phyloP scores from a whole-genome alignment of 2,797 vertebrate genomes.

The Sebastes nivosus region DNA sequence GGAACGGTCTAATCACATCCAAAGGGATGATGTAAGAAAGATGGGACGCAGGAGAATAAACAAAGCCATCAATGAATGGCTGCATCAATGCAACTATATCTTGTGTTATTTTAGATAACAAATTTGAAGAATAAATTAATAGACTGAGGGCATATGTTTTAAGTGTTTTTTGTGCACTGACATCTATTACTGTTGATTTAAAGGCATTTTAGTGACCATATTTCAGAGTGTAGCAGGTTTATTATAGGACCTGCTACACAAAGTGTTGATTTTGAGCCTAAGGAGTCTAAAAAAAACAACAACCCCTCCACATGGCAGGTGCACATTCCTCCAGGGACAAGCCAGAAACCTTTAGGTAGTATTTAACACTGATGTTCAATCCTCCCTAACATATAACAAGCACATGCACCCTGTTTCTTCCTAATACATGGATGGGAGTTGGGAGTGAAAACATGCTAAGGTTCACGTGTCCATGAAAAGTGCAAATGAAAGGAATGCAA shows the following conservation, averaged over 20 bases:
- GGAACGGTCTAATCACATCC: constrained; percentile 49
- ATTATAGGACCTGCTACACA: constrained; percentile 3
- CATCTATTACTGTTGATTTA: neutral
- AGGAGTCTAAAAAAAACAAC: constrained; percentile 26
- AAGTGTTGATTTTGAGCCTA: constrained; percentile 48
- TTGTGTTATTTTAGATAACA: neutral
- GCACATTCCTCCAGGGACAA: constrained; percentile 72
- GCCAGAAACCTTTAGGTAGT: constrained; percentile 62
- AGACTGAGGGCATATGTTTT: neutral
- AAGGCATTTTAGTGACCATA: neutral
- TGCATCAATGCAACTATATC: neutral
- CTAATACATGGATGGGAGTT: constrained; percentile 59
- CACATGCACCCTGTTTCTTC: constrained; percentile 54
- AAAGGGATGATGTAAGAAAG: constrained; percentile 42
- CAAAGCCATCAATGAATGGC: neutral
- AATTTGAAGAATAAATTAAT: neutral
- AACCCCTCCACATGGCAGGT: constrained; percentile 62
- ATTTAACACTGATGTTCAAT: constrained; percentile 68
- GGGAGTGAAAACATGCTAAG: constrained; percentile 59
- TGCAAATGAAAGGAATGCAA: constrained; percentile 61
- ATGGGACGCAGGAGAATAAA: constrained; percentile 30
- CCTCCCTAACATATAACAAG: constrained; percentile 62
- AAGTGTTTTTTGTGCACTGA: neutral
- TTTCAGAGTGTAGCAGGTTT: constrained; percentile 4
- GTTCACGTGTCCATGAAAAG: constrained; percentile 35